Evolutionary conservation across 2,113 vertebrate species (phyloP).

Genomic region (Mesocricetus auratus): DNA sequence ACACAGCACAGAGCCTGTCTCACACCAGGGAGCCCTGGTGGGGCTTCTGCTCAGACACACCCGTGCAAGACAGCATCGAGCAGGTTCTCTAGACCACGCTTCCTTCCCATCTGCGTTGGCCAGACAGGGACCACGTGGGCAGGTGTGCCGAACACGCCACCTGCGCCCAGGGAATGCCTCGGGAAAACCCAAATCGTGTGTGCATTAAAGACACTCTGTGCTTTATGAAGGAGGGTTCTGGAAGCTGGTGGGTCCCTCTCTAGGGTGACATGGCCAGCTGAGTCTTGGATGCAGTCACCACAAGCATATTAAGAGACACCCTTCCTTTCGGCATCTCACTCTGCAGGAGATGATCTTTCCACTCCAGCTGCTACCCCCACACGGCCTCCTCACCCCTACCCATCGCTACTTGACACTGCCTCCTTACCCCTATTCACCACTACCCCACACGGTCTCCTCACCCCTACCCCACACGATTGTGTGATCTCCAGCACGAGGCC

Average conservation of each 20-base stretch:
- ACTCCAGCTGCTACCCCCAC: background rate
- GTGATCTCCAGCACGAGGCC: background rate
- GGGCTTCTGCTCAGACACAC: background rate
- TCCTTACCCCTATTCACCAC: background rate
- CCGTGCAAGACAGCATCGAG: rapidly evolving
- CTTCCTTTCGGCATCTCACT: rapidly evolving
- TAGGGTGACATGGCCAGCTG: background rate
- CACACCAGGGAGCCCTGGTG: background rate
- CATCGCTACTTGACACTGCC: too few relatives aligned
- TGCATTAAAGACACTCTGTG: background rate
- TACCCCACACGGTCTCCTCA: background rate
- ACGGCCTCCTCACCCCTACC: background rate
- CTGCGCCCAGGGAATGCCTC: background rate
- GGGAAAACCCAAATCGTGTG: background rate
- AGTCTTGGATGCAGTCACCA: too few relatives aligned
- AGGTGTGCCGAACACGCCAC: background rate
- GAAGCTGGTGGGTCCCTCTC: too few relatives aligned
- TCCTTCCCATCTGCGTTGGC: rapidly evolving
- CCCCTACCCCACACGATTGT: background rate
- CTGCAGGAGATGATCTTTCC: background rate
- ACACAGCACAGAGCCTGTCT: rapidly evolving
- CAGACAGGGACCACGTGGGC: background rate
- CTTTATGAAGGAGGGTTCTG: background rate
- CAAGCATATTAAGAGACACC: background rate
- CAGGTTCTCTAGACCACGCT: background rate